Evolutionary conservation across 2,797 vertebrate genomes (phyloP).

Genomic region (Anguilla pacifica): DNA sequence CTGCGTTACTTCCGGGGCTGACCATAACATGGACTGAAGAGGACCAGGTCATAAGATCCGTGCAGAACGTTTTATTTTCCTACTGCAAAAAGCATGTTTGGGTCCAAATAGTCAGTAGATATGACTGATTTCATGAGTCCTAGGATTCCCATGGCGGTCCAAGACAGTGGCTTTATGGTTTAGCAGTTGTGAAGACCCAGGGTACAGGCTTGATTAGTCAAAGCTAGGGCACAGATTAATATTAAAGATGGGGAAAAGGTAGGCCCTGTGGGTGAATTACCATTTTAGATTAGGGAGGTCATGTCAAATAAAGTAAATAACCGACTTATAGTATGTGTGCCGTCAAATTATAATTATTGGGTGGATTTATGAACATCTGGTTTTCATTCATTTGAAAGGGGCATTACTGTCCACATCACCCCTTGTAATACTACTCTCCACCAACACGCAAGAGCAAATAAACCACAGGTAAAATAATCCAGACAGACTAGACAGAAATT

Average conservation of each 20-base stretch:
- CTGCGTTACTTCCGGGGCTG: too few relatives aligned
- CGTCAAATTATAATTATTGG: too few relatives aligned
- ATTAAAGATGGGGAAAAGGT: too few relatives aligned
- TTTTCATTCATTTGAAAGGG: background rate
- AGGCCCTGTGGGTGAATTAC: too few relatives aligned
- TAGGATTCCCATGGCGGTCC: too few relatives aligned
- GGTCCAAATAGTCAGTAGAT: background rate
- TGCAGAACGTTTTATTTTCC: background rate
- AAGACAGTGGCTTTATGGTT: too few relatives aligned
- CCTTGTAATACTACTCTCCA: conserved; percentile 2
- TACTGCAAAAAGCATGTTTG: background rate
- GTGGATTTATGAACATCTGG: too few relatives aligned
- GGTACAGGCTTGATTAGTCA: background rate
- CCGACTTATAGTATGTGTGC: too few relatives aligned
- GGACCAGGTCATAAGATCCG: too few relatives aligned
- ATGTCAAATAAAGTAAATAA: too few relatives aligned
- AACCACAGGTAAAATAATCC: background rate
- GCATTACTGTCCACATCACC: background rate
- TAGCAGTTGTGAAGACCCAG: background rate
- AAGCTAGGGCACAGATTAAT: background rate
- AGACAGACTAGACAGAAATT: conserved; percentile 8
- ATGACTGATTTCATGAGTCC: background rate
- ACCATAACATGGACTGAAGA: too few relatives aligned
- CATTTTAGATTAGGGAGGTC: too few relatives aligned
- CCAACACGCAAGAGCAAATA: background rate